Evolutionary conservation across 35 echinoderm and acorn worm species (phyloP).

Genomic region (Heliocidaris erythrogramma): DNA sequence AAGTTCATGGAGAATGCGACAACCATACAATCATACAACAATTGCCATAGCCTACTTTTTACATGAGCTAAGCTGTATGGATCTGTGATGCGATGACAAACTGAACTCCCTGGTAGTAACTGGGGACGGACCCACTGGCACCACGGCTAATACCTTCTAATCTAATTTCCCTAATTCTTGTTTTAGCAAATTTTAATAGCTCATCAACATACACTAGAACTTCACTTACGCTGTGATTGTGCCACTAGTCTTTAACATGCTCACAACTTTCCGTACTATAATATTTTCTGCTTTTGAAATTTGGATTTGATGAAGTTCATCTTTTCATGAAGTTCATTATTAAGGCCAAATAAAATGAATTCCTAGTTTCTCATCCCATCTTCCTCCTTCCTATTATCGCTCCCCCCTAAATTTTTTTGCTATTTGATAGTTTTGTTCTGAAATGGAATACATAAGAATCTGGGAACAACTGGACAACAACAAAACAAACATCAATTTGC

Average conservation of each 20-base stretch:
- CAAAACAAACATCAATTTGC: no score
- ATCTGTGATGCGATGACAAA: neutral
- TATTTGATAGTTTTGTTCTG: no score
- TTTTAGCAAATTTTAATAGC: conserved; percentile 13
- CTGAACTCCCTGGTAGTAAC: neutral
- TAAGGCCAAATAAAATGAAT: no score
- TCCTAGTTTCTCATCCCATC: no score
- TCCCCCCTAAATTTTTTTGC: no score
- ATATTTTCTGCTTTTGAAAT: no score
- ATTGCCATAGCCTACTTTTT: neutral
- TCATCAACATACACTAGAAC: neutral
- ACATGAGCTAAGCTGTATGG: neutral
- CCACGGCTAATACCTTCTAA: neutral
- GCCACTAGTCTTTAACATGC: neutral
- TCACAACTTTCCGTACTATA: neutral
- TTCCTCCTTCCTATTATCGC: no score
- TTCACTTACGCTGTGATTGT: neutral
- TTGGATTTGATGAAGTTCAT: neutral
- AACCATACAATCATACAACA: neutral
- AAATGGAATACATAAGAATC: no score
- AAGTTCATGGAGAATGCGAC: neutral
- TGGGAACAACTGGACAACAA: no score
- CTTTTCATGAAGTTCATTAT: no score
- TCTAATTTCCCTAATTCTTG: conserved; percentile 18
- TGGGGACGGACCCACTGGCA: conserved; percentile 5